Evolutionary conservation across 2,797 vertebrate species (phyloP).

Genomic region (Parotocinclus haroldoi): DNA sequence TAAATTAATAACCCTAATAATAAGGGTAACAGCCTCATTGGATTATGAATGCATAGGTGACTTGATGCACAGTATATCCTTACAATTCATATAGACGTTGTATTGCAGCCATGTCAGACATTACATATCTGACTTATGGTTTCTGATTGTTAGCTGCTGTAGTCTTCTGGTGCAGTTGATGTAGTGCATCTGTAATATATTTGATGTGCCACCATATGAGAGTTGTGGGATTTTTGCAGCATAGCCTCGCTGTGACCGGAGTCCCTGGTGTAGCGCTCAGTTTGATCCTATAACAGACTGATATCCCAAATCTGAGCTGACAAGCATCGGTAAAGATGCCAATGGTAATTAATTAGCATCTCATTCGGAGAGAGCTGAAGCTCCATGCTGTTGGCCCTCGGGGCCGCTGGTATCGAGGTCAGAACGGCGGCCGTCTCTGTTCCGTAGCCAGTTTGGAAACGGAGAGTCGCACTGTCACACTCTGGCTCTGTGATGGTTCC

Average conservation of each 20-base stretch:
- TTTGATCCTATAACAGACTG: slow-evolving; percentile 72
- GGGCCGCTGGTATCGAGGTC: slow-evolving; percentile 86
- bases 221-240: background rate
- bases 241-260: slow-evolving; percentile 44
- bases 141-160: slow-evolving; percentile 4
- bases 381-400: slow-evolving; percentile 83
- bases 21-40: no score
- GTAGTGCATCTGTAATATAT: slow-evolving; percentile 9
- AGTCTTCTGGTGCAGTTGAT: slow-evolving; percentile 10
- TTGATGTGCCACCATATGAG: slow-evolving; percentile 16
- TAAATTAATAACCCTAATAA: no score
- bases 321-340: slow-evolving; percentile 92
- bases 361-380: slow-evolving; percentile 82
- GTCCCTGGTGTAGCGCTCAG: slow-evolving; percentile 59
- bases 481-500: slow-evolving; percentile 77
- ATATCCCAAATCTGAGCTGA: slow-evolving; percentile 92
- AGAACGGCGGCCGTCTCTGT: slow-evolving; percentile 78
- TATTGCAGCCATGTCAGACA: no score
- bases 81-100: no score
- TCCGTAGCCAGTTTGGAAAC: slow-evolving; percentile 75
- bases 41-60: no score
- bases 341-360: slow-evolving; percentile 98
- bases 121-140: slow-evolving; percentile 17
- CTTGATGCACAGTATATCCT: no score
- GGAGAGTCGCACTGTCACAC: slow-evolving; percentile 81